Conservation (phyloP, 2,797 vertebrate species). For the Dendrocincla tyrannina region DNA sequence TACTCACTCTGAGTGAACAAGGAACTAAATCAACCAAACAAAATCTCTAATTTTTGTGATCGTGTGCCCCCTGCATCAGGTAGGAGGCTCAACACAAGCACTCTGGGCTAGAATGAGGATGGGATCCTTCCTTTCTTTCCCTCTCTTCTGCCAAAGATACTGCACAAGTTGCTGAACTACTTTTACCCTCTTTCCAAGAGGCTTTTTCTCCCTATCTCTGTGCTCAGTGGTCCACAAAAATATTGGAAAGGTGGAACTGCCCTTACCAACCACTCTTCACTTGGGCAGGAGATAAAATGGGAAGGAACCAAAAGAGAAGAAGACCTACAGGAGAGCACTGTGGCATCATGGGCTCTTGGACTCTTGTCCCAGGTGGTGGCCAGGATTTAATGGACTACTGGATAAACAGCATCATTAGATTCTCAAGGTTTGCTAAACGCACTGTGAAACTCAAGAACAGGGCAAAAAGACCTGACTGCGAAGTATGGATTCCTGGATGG, state of each 20-base stretch:
- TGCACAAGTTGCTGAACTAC: background rate
- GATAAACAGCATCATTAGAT: background rate
- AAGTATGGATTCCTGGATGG: background rate
- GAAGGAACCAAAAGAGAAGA: background rate
- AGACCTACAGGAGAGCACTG: accelerated
- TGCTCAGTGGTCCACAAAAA: background rate
- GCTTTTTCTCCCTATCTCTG: background rate
- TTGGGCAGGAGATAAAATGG: background rate
- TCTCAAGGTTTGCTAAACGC: background rate
- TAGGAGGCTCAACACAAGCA: background rate
- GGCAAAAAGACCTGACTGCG: background rate
- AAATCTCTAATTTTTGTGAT: background rate
- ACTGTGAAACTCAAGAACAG: background rate
- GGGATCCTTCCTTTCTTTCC: background rate
- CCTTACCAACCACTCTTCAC: accelerated
- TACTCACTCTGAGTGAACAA: background rate
- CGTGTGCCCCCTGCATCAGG: background rate
- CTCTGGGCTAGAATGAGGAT: background rate
- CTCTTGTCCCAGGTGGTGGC: background rate
- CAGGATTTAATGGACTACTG: background rate
- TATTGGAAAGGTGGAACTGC: background rate
- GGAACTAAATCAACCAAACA: background rate
- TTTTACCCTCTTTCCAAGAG: background rate
- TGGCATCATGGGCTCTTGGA: background rate
- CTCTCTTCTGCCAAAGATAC: background rate